Evolutionary conservation across 2,797 vertebrate genomes (phyloP), one percentile per base, ranked within the genome.

Genomic region (Pseudochirops cupreus): DNA sequence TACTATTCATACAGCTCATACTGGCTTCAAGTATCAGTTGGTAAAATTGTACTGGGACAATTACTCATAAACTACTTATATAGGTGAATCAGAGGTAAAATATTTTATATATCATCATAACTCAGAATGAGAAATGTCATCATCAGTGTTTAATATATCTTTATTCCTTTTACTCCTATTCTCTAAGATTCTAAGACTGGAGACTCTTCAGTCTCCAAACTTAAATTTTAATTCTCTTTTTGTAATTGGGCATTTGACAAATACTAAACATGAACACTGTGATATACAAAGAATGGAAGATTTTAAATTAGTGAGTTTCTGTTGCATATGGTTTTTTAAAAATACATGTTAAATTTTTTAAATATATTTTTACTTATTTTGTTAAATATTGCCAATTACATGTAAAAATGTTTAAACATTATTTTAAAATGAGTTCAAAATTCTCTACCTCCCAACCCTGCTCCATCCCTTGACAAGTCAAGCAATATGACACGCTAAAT

Each of bases 1-100:
- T 54, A 54, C 46, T 90, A 74, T 14, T 56, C 16, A 24, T 46
- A 87, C 39, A 87, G 28, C 55, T 95, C 31, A 95, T 21, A 89
- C 59, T 91, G 55, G 91, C 91, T 95, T 94, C 92, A 58, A 95
- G 33, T 92, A 94, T 82, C 39, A 62, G 29, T 28, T 39, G 33
- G 53, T 90, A 96, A 92, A 94, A 67, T 14, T 91, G 1, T 89
- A 95, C 56, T 91, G 91, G 91, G 94, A 59, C 28, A 53, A 59
- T 62, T 92, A 5, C 59, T 67, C 54, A 62, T 16, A 31, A 67
- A 92, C 93, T 21, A 92, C 59, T 52, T 91, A 67, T 74, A 18
- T 59, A 92, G 39, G 92, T 90, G n/a, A 16, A 92, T 94, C 56
- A 91, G 46, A 5, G 93, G 94, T 31, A 91, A 74, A 93, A 82